A percentile compares a stretch with the other conserved stretches of the same genome.
Conservation (phyloP, 2,888 invertebrate species). For the Volucella inflata region DNA sequence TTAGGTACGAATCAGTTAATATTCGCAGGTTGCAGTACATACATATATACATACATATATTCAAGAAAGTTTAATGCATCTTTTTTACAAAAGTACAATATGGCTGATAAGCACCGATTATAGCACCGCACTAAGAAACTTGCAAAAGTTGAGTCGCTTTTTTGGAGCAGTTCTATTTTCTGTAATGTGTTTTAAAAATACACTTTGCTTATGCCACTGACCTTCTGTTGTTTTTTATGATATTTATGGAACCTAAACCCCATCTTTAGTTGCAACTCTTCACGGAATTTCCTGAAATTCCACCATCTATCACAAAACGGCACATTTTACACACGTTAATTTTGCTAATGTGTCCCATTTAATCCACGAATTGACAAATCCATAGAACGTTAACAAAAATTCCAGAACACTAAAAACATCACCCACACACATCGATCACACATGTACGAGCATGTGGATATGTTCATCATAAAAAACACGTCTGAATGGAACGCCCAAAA, state of each 20-base stretch:
- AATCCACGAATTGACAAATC: conserved; percentile 3
- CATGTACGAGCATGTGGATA: conserved; percentile 22
- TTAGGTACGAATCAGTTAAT: no score
- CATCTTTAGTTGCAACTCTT: conserved; percentile 3
- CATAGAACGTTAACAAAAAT: conserved; percentile 35
- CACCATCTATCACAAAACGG: conserved; percentile 1
- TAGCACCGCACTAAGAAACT: no score
- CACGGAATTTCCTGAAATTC: conserved; percentile 12
- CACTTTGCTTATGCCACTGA: neutral
- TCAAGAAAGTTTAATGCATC: no score
- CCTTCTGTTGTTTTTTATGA: neutral
- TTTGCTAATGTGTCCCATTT: conserved; percentile 54
- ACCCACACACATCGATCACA: neutral
- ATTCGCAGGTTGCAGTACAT: no score
- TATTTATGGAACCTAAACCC: neutral
- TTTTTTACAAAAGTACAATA: no score
- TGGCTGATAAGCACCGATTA: no score
- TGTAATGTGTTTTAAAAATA: no score
- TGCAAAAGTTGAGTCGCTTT: no score
- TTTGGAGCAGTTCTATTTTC: no score
- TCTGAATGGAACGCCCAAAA: neutral
- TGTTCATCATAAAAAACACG: conserved; percentile 50
- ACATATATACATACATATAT: no score
- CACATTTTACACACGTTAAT: conserved; percentile 35
- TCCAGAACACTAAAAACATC: conserved; percentile 30